These are phyloP conservation scores for Callospermophilus lateralis DNA, from an alignment of 2,113 vertebrate genomes.

Conservation along the genomic window DNA sequence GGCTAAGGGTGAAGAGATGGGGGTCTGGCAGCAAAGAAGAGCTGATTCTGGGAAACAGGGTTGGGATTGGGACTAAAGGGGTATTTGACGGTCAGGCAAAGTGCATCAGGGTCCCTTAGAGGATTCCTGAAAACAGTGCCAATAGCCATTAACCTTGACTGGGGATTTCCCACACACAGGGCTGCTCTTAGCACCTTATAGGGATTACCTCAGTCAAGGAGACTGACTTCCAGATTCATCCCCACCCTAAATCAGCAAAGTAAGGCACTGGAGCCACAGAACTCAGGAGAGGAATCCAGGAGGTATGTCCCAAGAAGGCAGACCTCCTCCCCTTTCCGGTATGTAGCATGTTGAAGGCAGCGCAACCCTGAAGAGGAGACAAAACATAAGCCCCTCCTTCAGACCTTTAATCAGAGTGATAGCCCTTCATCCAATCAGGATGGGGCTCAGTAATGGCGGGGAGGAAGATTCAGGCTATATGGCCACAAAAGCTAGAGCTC, in stretches of 20 bases:
- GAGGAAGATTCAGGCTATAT: not conserved
- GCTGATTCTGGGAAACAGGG: not conserved
- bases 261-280: not conserved
- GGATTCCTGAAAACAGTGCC: not conserved
- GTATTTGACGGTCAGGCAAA: not conserved
- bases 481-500: too few relatives aligned
- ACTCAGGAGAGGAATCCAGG: not conserved
- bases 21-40: not conserved
- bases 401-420: not conserved
- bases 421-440: not conserved
- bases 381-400: not conserved
- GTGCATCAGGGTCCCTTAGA: accelerated
- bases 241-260: too few relatives aligned
- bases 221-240: not conserved
- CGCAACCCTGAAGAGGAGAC: not conserved
- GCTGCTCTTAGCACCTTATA: not conserved
- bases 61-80: not conserved
- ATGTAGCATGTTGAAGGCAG: not conserved
- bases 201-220: not conserved
- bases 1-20: not conserved
- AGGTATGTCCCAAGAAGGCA: not conserved
- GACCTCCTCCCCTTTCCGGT: not conserved
- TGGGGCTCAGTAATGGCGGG: not conserved
- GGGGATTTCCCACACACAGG: not conserved
- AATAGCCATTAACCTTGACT: not conserved